Evolutionary conservation across 2,888 invertebrate species (phyloP).

Genomic region (Eucera pruinosa): DNA sequence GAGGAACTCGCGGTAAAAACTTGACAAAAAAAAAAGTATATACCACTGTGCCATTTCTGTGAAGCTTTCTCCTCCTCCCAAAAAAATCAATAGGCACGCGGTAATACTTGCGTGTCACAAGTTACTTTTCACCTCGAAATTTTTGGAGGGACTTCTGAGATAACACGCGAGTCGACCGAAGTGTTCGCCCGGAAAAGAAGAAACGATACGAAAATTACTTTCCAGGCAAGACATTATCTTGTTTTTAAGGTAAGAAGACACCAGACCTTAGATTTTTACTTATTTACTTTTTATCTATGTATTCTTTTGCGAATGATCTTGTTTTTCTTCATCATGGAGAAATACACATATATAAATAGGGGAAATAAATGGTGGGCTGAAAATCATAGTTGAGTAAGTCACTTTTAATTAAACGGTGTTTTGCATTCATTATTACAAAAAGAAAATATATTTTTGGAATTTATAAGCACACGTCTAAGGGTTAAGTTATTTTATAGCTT

Average conservation of each 20-base stretch:
- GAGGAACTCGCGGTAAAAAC: slow-evolving; percentile 25
- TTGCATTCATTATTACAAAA: too few species aligned
- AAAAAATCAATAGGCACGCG: neutral
- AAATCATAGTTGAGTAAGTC: too few species aligned
- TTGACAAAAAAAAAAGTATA: neutral
- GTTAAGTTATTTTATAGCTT: too few species aligned
- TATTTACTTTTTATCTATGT: too few species aligned
- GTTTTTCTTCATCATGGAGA: too few species aligned
- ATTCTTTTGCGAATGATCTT: too few species aligned
- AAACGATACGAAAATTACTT: neutral
- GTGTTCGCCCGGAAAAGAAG: slow-evolving; percentile 6
- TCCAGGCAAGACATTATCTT: neutral
- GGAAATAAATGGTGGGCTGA: too few species aligned
- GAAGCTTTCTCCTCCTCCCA: slow-evolving; percentile 24
- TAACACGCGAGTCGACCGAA: slow-evolving; percentile 27
- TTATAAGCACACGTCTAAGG: too few species aligned
- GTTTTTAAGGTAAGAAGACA: neutral
- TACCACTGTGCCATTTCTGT: slow-evolving; percentile 53
- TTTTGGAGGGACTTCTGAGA: slow-evolving; percentile 1
- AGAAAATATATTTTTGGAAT: too few species aligned
- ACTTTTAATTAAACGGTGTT: too few species aligned
- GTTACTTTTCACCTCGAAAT: slow-evolving; percentile 4
- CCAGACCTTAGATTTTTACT: neutral
- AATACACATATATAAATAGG: too few species aligned
- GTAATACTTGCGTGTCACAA: neutral